Evolutionary conservation across 2,888 invertebrate species (phyloP), one percentile per base, ranked within the genome.

Genomic region (Eilema sororculum): DNA sequence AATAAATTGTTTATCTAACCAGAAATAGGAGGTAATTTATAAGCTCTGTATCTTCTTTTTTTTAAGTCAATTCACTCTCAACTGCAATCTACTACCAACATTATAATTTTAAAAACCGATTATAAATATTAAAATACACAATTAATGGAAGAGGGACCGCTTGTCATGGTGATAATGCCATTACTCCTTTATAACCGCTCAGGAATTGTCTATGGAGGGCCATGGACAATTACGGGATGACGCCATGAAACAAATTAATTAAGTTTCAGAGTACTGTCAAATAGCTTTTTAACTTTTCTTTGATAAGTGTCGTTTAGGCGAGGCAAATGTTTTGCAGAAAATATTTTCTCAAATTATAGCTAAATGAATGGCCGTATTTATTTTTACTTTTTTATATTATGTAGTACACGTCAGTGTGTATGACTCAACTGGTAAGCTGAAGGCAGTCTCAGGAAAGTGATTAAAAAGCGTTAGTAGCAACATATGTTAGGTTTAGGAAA

Each of bases 131-230:
- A 66, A 46, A 67, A 69, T 61, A 61, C 37, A 33, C 41, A 30
- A 22, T 28, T 24, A 57, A 20, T 22, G 60, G n/a, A 52, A 60
- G 10, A n/a, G 24, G 56, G 62, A 3, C 60, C 41, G 25, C 46
- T 13, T n/a, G 59, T 22, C 25, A 41, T 57, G 20, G 10, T 61
- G 56, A 37, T 57, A 69, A 66, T 41, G 61, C 41, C 69, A 62
- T 69, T 57, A 69, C 16, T 41, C 61, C 30, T 57, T 69, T 57
- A 57, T 41, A 69, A 65, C 65, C 69, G 28, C 59, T 25, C 57
- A 37, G 22, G 13, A 65, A 65, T 22, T 24, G 52, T 61, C 61
- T 69, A 37, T 65, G n/a, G 65, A 25, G 46, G 12, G 33, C 65
- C 61, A 41, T 69, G 56, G 56, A 62, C 69, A 61, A 66, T 66